Conservation (phyloP, 2,113 vertebrate species). For the Pteronura brasiliensis region DNA sequence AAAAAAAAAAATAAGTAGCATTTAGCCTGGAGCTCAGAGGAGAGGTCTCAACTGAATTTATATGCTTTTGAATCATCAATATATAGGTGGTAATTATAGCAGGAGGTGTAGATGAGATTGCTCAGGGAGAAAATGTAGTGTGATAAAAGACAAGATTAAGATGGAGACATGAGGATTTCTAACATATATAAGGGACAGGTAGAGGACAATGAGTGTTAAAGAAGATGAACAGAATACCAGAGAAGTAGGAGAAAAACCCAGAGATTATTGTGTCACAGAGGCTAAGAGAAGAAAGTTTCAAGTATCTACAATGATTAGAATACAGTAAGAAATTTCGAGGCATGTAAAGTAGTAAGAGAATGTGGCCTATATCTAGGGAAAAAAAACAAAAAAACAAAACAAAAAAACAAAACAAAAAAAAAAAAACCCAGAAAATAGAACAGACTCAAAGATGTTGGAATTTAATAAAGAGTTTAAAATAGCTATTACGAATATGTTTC, state of each 20-base stretch:
- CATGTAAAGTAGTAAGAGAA: neutral
- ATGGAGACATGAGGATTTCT: neutral
- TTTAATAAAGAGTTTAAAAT: neutral
- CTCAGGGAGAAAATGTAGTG: neutral
- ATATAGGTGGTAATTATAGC: neutral
- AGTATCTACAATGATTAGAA: neutral
- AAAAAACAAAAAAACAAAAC: neutral
- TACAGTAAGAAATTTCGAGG: neutral
- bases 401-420: too few relatives aligned
- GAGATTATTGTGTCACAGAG: neutral
- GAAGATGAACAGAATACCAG: neutral
- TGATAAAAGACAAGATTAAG: neutral
- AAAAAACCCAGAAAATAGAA: neutral
- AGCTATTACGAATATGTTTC: neutral
- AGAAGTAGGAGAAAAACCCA: neutral
- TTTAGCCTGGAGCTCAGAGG: neutral
- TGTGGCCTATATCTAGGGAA: neutral
- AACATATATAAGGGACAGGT: neutral
- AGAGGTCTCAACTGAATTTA: neutral
- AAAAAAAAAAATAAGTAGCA: neutral
- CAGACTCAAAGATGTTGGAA: neutral
- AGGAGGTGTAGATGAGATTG: neutral
- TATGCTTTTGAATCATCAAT: neutral
- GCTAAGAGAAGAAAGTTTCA: neutral
- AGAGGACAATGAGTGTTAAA: neutral